Evolutionary conservation across 1,140 invertebrate species (phyloP), one percentile per base, ranked within the genome.

Genomic region (Leptopilina boulardi): DNA sequence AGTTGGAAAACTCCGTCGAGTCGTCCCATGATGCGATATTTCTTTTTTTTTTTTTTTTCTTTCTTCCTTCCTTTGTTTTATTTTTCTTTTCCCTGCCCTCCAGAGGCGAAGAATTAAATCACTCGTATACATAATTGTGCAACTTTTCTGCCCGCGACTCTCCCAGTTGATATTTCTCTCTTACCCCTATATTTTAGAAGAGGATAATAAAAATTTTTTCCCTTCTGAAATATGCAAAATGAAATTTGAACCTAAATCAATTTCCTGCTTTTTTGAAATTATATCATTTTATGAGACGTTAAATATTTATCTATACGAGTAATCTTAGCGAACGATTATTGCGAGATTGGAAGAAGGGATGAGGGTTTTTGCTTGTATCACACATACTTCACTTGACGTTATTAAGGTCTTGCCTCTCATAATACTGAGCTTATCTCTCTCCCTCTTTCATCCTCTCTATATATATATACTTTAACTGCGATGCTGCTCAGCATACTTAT

Each of bases 51-150:
- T n/a, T 66, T 15, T 34, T 26, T 30, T 23, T 6, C 21, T 66
- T 15, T 51, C 47, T n/a, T 51, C 47, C 4, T n/a, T 59, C 21
- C 13, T 66, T 66, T n/a, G 11, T 30, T 11, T 30, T 66, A 10
- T 66, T 34, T 30, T 66, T 66, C 23, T 66, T 66, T 66, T 34
- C 15, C 59, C 59, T 30, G 26, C 59, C 26, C 59, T 66, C 59
- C 26, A 66, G 59, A 66, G 59, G 59, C 59, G 59, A 66, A 66
- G 59, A 66, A 66, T 66, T 66, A 66, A 66, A 66, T 66, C 59
- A 66, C 59, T 30, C 59, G 59, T 66, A 66, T 66, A 66, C 59
- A 66, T 66, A 66, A 66, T 66, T 66, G 23, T 66, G 59, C 13
- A 66, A 66, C 59, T 66, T 66, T 66, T 13, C 59, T 34, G 26